Evolutionary conservation across 2,888 invertebrate species (phyloP).

Genomic region (Yponomeuta evonymella): DNA sequence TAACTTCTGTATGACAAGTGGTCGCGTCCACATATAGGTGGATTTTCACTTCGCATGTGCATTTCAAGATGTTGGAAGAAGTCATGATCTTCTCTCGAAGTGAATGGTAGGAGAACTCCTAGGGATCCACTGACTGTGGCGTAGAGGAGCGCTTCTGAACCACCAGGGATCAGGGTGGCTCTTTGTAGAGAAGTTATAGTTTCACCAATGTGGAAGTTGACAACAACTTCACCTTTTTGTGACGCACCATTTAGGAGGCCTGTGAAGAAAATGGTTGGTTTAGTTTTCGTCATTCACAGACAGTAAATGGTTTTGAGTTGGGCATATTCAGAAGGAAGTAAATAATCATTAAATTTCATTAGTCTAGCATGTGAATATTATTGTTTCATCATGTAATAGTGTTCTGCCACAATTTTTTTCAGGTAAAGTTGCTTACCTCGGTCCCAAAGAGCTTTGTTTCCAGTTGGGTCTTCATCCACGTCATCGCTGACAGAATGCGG

Average conservation of each 20-base stretch:
- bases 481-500: slow-evolving; percentile 96
- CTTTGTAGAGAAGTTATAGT: slow-evolving; percentile 96
- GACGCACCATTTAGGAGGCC: slow-evolving; percentile 97
- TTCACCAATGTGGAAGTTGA: slow-evolving; percentile 97
- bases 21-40: slow-evolving; percentile 97
- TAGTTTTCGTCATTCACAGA: neutral
- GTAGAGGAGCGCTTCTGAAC: slow-evolving; percentile 97
- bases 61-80: slow-evolving; percentile 99
- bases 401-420: slow-evolving; percentile 2
- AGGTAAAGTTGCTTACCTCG: slow-evolving; percentile 64
- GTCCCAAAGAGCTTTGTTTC: slow-evolving; percentile 98
- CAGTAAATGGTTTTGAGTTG: neutral
- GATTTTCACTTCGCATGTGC: slow-evolving; percentile 98
- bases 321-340: slow-evolving; percentile 35
- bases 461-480: slow-evolving; percentile 99
- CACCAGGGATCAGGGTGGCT: slow-evolving; percentile 97
- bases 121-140: slow-evolving; percentile 96
- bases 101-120: slow-evolving; percentile 95
- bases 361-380: slow-evolving; percentile 74
- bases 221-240: slow-evolving; percentile 95
- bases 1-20: slow-evolving; percentile 98
- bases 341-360: slow-evolving; percentile 46
- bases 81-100: slow-evolving; percentile 97
- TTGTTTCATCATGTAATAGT: slow-evolving; percentile 49
- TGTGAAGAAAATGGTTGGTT: slow-evolving; percentile 34